Conservation (phyloP, 2,797 vertebrate genomes). For the Strix occidentalis region DNA sequence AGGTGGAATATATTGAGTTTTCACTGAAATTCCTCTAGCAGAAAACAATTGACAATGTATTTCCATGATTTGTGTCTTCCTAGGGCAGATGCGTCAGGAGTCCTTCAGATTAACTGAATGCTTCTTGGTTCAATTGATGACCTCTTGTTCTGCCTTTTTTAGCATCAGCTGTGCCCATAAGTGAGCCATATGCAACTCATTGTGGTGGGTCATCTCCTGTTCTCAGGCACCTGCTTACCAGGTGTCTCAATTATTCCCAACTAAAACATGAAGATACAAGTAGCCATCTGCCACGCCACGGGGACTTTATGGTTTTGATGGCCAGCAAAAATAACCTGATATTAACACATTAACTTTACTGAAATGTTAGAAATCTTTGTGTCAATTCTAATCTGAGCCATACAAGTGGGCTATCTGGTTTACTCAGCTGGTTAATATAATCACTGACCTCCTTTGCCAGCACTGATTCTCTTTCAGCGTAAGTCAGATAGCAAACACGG, state of each 20-base stretch:
- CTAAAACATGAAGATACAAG: neutral
- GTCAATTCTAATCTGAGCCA: accelerated
- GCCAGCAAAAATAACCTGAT: neutral
- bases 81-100: neutral
- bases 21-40: neutral
- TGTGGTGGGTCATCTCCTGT: neutral
- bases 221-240: neutral
- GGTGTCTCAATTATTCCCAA: neutral
- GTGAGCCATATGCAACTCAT: neutral
- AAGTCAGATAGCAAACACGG: neutral
- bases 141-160: neutral
- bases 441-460: neutral
- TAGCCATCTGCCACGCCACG: accelerated
- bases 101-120: neutral
- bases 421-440: neutral
- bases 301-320: neutral
- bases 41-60: neutral
- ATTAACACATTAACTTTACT: neutral
- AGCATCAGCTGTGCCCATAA: neutral
- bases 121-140: neutral
- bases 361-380: neutral
- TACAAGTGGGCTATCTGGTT: neutral
- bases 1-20: neutral
- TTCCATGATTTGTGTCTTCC: neutral
- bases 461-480: neutral